Conservation (phyloP, 2,797 vertebrate species). For the Acridotheres tristis region DNA sequence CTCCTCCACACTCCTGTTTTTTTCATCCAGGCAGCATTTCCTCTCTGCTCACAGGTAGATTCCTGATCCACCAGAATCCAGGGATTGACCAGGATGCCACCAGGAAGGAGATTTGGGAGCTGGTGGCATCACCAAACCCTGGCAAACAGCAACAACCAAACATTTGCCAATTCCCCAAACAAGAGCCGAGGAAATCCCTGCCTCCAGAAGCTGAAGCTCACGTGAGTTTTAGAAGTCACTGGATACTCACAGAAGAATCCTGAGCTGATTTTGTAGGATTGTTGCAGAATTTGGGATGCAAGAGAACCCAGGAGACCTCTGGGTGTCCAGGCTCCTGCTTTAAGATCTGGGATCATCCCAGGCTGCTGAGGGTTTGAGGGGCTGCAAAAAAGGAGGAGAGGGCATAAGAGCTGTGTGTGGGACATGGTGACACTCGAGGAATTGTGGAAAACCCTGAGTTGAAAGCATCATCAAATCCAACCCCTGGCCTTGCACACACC, state of each 20-base stretch:
- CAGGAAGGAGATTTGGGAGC: neutral
- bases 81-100: neutral
- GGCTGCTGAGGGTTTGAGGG: neutral
- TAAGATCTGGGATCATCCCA: neutral
- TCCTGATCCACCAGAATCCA: neutral
- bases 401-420: accelerated
- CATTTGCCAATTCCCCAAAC: accelerated
- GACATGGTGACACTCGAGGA: neutral
- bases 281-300: accelerated
- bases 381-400: neutral
- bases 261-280: accelerated
- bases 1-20: neutral
- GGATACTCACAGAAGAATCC: neutral
- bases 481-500: neutral
- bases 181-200: accelerated
- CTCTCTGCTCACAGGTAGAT: neutral
- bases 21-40: neutral
- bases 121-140: neutral
- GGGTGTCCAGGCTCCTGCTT: neutral
- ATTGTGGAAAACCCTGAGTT: neutral
- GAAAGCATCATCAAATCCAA: neutral
- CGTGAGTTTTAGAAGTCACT: neutral
- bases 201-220: neutral
- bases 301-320: neutral
- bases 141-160: neutral